Conservation (phyloP, 2,113 vertebrate species). For the Eidolon helvum region DNA sequence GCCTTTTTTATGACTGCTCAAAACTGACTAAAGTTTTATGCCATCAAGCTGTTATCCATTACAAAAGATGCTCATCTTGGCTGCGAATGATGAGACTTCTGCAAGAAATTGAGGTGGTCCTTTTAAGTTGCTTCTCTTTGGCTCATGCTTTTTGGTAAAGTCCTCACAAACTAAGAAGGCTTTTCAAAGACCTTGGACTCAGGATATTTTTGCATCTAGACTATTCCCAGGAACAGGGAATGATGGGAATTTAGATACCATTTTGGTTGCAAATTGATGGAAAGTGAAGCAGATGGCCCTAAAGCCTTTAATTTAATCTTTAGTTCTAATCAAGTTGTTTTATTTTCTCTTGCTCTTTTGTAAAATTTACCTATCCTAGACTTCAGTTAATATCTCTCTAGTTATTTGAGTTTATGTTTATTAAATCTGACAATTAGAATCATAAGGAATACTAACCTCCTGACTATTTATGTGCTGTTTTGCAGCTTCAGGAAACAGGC, state of each 20-base stretch:
- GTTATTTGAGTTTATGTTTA: not conserved
- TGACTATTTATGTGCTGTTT: not conserved
- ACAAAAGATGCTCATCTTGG: constrained; percentile 34
- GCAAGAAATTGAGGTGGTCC: constrained; percentile 19
- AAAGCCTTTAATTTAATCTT: not conserved
- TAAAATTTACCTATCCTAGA: not conserved
- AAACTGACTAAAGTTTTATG: constrained; percentile 61
- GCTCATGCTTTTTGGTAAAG: not conserved
- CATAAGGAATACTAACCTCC: not conserved
- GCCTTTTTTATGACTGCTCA: constrained; percentile 23
- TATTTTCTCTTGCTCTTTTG: not conserved
- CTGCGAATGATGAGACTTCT: not conserved
- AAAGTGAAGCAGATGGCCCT: not conserved
- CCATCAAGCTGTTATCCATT: constrained; percentile 9
- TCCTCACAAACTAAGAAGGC: not conserved
- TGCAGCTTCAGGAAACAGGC: not conserved
- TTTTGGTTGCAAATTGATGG: constrained; percentile 37
- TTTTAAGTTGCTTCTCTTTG: not conserved
- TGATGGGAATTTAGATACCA: not conserved
- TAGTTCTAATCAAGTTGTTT: not conserved
- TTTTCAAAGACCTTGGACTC: not conserved
- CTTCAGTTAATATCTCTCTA: not conserved
- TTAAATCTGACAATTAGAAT: not conserved
- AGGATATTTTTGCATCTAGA: not conserved
- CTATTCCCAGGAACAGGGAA: not conserved